These are phyloP conservation scores for Chelonia mydas DNA, from an alignment of 2,797 vertebrate species.

Conservation along the genomic window DNA sequence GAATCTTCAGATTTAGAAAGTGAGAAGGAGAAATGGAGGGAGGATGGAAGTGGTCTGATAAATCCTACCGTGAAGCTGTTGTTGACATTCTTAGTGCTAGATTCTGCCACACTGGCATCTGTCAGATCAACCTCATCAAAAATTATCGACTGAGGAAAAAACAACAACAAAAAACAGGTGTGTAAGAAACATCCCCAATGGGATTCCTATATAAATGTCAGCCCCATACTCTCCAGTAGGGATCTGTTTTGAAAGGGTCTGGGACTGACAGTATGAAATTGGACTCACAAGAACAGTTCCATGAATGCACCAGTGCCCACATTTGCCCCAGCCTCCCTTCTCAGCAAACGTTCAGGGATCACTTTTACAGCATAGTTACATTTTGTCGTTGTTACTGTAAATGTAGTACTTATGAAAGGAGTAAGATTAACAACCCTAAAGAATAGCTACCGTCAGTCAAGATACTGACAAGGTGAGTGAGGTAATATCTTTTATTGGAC, in stretches of 20 bases:
- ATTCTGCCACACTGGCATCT: slow-evolving; percentile 96
- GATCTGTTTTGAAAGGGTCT: background rate
- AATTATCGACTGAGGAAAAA: slow-evolving; percentile 91
- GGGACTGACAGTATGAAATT: background rate
- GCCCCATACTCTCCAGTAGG: background rate
- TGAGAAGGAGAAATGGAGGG: background rate
- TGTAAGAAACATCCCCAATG: background rate
- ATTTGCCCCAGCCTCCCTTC: background rate
- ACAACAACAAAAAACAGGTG: background rate
- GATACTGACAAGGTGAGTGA: background rate
- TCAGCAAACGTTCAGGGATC: background rate
- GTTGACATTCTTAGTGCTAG: slow-evolving; percentile 98
- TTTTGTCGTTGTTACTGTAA: background rate
- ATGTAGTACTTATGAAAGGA: slow-evolving; percentile 12
- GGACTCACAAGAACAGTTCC: background rate
- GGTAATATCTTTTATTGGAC: background rate
- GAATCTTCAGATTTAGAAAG: background rate
- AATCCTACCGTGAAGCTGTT: slow-evolving; percentile 96
- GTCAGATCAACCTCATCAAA: slow-evolving; percentile 98
- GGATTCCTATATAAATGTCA: background rate
- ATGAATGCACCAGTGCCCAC: background rate
- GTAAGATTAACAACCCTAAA: background rate
- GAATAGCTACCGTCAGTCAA: background rate
- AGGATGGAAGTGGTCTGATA: background rate
- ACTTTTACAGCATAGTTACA: background rate